Percentiles rank a stretch among this genome's conserved stretches.
These are phyloP conservation scores for Onychomys torridus DNA, from an alignment of 2,797 vertebrate genomes.

Conservation along the genomic window DNA sequence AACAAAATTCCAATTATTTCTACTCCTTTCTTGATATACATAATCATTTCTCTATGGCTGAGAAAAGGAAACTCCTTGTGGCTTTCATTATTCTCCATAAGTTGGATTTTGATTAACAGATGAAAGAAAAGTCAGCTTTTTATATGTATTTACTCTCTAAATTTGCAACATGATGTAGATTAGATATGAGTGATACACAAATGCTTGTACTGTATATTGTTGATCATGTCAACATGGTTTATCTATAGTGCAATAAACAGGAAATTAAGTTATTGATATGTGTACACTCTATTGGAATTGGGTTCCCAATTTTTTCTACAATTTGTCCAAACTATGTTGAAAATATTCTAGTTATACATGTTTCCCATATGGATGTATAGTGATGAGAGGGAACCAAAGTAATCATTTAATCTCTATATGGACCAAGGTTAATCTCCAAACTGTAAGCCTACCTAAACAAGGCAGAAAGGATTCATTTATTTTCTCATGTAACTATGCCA, in stretches of 20 bases:
- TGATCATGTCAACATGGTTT: neutral
- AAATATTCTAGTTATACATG: no score
- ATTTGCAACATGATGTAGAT: no score
- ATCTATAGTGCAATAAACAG: neutral
- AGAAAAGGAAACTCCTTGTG: neutral
- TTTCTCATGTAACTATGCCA: no score
- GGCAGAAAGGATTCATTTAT: no score
- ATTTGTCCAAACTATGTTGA: neutral
- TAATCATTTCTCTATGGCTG: neutral
- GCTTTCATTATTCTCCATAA: neutral
- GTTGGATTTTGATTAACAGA: neutral
- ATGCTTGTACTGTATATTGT: neutral
- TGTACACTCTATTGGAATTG: neutral
- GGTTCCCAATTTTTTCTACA: neutral
- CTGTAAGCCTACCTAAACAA: no score
- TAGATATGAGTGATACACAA: neutral
- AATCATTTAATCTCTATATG: no score
- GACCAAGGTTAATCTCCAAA: no score
- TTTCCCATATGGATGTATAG: no score
- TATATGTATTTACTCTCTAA: neutral
- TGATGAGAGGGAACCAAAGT: no score
- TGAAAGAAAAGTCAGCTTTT: neutral
- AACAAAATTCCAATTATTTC: neutral
- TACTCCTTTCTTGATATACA: no score
- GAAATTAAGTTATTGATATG: neutral